phyloP scores from a whole-genome alignment of 2,113 vertebrate species.

The Clarias gariepinus region DNA sequence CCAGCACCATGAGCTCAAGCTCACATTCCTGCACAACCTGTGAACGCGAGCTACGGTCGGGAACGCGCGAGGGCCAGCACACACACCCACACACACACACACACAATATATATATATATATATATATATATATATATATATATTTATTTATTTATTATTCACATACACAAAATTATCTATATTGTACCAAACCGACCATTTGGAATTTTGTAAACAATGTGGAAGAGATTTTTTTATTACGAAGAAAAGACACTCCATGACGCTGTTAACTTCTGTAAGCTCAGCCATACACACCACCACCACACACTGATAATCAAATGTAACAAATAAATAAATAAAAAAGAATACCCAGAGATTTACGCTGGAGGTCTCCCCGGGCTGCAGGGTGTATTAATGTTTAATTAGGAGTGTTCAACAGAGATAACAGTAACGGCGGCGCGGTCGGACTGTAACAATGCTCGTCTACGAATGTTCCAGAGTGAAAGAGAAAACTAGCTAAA shows the following conservation, averaged over 20 bases:
- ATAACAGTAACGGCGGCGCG: not conserved
- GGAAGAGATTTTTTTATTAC: too few species aligned
- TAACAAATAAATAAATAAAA: not conserved
- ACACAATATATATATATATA: too few species aligned
- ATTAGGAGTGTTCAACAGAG: not conserved
- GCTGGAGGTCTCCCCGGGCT: not conserved
- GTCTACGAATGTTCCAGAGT: not conserved
- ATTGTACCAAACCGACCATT: too few species aligned
- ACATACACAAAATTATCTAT: not conserved
- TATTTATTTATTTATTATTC: too few species aligned
- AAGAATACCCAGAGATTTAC: not conserved
- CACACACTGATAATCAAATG: not conserved
- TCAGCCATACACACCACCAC: too few species aligned
- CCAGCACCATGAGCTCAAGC: constrained; percentile 12
- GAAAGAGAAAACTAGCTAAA: not conserved
- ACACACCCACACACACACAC: too few species aligned
- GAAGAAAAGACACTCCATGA: too few species aligned
- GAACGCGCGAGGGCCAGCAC: not conserved
- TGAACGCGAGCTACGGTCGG: not conserved
- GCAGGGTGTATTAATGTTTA: not conserved
- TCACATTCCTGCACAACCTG: constrained; percentile 3
- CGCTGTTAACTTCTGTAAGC: too few species aligned
- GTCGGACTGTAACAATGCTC: not conserved
- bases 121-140: too few species aligned
- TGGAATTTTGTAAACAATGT: too few species aligned